Percentiles rank a stretch among this genome's conserved stretches.
These are phyloP conservation scores for Reticulitermes lucifugus DNA, from an alignment of 2,888 invertebrate species.

Conservation along the genomic window DNA sequence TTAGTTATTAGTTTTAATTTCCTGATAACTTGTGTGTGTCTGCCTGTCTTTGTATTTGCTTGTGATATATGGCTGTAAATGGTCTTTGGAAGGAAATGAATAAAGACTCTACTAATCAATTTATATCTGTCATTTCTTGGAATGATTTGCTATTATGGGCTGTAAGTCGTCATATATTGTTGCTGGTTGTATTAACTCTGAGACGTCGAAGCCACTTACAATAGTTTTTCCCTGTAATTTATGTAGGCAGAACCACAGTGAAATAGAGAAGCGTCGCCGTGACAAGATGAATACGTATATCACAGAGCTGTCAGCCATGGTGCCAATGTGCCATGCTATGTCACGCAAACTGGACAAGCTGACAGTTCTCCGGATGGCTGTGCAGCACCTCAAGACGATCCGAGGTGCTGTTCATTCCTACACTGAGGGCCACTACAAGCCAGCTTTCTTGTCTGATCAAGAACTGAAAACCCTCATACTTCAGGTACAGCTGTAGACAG, in stretches of 20 bases:
- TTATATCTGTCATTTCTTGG: too few species aligned
- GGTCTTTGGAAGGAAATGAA: too few species aligned
- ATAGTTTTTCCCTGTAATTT: neutral
- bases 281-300: slow-evolving; percentile 98
- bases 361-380: slow-evolving; percentile 90
- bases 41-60: too few species aligned
- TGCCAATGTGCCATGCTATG: slow-evolving; percentile 95
- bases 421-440: slow-evolving; percentile 81
- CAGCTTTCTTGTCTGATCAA: slow-evolving; percentile 85
- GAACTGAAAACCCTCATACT: slow-evolving; percentile 89
- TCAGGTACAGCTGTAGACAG: slow-evolving; percentile 65
- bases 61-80: too few species aligned
- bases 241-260: slow-evolving; percentile 94
- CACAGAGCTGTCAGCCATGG: slow-evolving; percentile 87
- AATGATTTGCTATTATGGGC: too few species aligned
- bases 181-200: too few species aligned
- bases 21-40: too few species aligned
- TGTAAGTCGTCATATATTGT: too few species aligned
- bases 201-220: too few species aligned
- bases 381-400: slow-evolving; percentile 85
- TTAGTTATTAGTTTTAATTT: too few species aligned
- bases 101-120: too few species aligned
- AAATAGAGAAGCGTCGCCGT: slow-evolving; percentile 93
- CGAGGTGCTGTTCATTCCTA: slow-evolving; percentile 77
- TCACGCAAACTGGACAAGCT: slow-evolving; percentile 93